These are phyloP conservation scores for Alectoris magna DNA, from an alignment of 2,797 vertebrate species.

Conservation along the genomic window DNA sequence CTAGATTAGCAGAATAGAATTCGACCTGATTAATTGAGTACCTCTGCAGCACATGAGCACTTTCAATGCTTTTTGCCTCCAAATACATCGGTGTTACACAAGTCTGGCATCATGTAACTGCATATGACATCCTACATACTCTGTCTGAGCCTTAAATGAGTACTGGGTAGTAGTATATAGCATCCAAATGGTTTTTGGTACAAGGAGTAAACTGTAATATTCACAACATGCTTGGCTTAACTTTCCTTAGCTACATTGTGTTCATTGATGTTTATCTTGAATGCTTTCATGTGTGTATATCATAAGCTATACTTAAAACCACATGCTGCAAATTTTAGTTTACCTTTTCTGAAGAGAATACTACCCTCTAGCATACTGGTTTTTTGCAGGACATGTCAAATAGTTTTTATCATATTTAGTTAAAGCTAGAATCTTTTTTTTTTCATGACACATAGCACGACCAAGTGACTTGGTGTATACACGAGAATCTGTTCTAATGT, in stretches of 20 bases:
- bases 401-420: not conserved
- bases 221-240: not conserved
- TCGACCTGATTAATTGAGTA: slow-evolving; percentile 9
- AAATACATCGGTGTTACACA: not conserved
- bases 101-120: not conserved
- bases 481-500: not conserved
- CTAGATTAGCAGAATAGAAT: not conserved
- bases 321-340: not conserved
- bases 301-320: not conserved
- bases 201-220: not conserved
- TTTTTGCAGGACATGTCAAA: not conserved
- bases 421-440: not conserved
- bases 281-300: not conserved
- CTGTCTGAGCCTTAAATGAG: not conserved
- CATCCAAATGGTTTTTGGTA: not conserved
- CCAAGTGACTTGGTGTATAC: not conserved
- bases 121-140: not conserved
- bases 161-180: not conserved
- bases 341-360: not conserved
- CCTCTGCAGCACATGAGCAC: rapidly evolving
- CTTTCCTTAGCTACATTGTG: not conserved
- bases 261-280: not conserved
- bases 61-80: not conserved
- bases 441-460: not conserved
- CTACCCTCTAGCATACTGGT: not conserved